Base-by-base conservation (phyloP, 2,888 invertebrate species). In the Drosophila ustulata region DNA sequence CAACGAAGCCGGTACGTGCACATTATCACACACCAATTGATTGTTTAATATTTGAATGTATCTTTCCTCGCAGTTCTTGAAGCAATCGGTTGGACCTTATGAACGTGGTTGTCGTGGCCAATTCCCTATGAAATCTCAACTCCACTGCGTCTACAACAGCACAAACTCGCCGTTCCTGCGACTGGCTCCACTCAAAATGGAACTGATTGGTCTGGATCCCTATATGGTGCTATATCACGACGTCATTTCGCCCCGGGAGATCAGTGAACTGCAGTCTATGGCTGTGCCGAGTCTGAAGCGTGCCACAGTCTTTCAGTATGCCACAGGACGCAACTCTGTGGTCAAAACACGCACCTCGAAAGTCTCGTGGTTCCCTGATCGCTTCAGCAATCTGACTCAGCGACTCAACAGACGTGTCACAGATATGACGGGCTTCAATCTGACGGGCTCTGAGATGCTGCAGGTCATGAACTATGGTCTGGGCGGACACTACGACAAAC, bases 391-490 rank as follows among this genome's bases (percentile, higher is more conserved):
- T 0, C 50, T 86, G 0, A 89, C 88, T 0, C 1, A 6, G 1
- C 81, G 80, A 0, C 45, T 91, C 0, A 91, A 85, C 53, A 72
- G 64, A 52, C 79, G 92, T 1, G 83, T 92, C 1, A 30, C 55
- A 0, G 91, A 92, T 64, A 90, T 91, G 90, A 91, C 89, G 0
- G 89, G 90, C 0, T 89, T 91, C 28, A 66, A 87, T 43, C 39
- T 90, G 32, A 4, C 47, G 0, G 84, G 80, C 0, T 86, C 91
- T n/a, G 91, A 91, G 63, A 75, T 85, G 75, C 34, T 91, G 18
- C 91, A 91, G 71, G 76, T 91, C 3, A 90, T 90, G 89, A 91
- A 92, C 57, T 91, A 91, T 58, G 92, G 92, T 0, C 58, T 92
- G 7, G 91, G 92, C 1, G 91, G 91, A 0, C 90, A 91, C 53